Percentiles rank a stretch among this genome's conserved stretches.
These are phyloP conservation scores for Prunella fulvescens DNA, from an alignment of 2,113 vertebrate species.

Conservation along the genomic window DNA sequence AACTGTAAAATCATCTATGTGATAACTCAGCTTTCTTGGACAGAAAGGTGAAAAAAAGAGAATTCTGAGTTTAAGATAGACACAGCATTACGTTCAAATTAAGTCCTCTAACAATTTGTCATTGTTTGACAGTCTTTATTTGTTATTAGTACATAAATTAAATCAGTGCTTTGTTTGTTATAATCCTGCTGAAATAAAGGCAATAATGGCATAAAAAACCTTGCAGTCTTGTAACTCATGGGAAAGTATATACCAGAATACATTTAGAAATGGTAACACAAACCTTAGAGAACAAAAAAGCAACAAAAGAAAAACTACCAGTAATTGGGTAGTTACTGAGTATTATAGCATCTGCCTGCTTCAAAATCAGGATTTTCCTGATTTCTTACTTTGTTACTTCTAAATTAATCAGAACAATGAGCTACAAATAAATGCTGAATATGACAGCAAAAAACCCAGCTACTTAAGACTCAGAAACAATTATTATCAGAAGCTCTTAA, in stretches of 20 bases:
- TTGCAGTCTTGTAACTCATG: neutral
- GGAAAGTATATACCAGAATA: neutral
- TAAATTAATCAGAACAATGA: neutral
- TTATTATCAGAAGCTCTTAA: neutral
- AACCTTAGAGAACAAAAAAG: neutral
- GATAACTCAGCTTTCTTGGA: neutral
- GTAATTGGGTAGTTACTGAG: neutral
- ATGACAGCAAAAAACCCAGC: neutral
- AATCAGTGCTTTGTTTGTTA: neutral
- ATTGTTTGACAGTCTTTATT: neutral
- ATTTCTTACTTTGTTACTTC: neutral
- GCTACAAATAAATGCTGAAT: neutral
- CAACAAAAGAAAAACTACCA: neutral
- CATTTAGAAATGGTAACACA: neutral
- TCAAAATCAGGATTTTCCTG: neutral
- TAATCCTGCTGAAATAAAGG: neutral
- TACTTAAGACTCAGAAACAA: neutral
- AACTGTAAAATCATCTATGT: neutral
- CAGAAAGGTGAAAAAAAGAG: neutral
- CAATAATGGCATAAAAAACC: neutral
- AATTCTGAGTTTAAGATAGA: neutral
- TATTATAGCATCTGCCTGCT: neutral
- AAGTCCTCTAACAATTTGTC: neutral
- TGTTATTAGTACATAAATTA: neutral
- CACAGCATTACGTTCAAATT: neutral